A percentile compares a stretch with the other conserved stretches of the same genome.
phyloP scores from a whole-genome alignment of 2,888 invertebrate species.

The Agriopis marginaria region DNA sequence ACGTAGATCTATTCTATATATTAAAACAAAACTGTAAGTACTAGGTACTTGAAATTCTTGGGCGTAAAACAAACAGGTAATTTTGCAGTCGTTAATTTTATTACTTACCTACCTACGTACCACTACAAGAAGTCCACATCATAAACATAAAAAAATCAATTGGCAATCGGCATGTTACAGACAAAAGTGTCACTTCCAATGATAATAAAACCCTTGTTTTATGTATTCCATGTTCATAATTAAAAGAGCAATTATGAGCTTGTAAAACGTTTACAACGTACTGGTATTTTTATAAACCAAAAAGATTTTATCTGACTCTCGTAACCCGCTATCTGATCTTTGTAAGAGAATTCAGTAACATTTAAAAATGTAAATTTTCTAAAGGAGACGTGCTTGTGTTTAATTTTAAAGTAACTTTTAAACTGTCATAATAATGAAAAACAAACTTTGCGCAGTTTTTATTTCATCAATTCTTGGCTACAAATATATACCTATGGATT shows the following conservation, averaged over 20 bases:
- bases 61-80: neutral
- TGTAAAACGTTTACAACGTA: conserved; percentile 65
- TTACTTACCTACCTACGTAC: conserved; percentile 2
- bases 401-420: neutral
- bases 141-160: conserved; percentile 47
- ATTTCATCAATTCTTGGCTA: too few relatives aligned
- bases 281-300: conserved; percentile 61
- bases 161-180: conserved; percentile 62
- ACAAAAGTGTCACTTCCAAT: conserved; percentile 71
- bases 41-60: neutral
- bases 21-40: too few relatives aligned
- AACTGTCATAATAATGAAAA: neutral
- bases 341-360: conserved; percentile 29
- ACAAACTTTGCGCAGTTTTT: too few relatives aligned
- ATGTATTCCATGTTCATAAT: conserved; percentile 62
- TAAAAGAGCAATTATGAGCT: conserved; percentile 68
- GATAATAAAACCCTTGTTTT: conserved; percentile 75
- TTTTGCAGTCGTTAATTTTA: conserved; percentile 8
- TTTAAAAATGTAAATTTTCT: conserved; percentile 1
- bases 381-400: neutral
- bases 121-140: conserved; percentile 9
- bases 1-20: too few relatives aligned
- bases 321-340: conserved; percentile 56
- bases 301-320: conserved; percentile 59
- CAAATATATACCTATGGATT: too few relatives aligned